Evolutionary conservation across 2,113 vertebrate species (phyloP).

Genomic region (Tympanuchus pallidicinctus): DNA sequence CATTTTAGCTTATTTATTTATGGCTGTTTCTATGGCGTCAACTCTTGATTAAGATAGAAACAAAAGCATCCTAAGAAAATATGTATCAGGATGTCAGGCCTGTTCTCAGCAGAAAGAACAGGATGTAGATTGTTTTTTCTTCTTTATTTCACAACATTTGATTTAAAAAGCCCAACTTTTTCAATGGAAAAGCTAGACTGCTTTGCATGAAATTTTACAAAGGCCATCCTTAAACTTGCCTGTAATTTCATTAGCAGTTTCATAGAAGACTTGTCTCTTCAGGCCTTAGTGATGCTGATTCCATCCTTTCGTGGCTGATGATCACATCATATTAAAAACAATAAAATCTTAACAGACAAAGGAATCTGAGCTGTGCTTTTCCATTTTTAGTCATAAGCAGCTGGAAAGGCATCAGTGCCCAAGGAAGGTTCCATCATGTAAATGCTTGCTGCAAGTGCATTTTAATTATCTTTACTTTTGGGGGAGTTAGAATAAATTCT

Average conservation of each 20-base stretch:
- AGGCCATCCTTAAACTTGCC: neutral
- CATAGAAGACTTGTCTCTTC: neutral
- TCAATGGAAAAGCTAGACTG: neutral
- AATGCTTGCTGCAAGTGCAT: constrained; percentile 8
- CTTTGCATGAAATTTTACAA: neutral
- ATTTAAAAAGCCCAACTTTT: neutral
- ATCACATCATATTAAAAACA: neutral
- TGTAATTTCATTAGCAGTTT: neutral
- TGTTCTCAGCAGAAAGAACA: neutral
- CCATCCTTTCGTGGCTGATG: neutral
- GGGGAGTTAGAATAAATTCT: constrained; percentile 11
- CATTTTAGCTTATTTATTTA: neutral
- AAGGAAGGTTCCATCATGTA: neutral
- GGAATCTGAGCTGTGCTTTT: neutral
- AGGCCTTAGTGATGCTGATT: neutral
- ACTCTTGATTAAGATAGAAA: neutral
- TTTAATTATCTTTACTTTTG: constrained; percentile 18
- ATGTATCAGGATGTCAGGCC: neutral
- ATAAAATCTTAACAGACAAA: neutral
- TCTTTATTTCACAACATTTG: neutral
- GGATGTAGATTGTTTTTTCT: neutral
- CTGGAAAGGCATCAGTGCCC: neutral
- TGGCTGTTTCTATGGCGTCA: neutral
- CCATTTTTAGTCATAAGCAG: neutral
- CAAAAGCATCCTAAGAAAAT: neutral